Base-by-base conservation (phyloP, 2,797 vertebrate species). In the Naso thynnoides region DNA sequence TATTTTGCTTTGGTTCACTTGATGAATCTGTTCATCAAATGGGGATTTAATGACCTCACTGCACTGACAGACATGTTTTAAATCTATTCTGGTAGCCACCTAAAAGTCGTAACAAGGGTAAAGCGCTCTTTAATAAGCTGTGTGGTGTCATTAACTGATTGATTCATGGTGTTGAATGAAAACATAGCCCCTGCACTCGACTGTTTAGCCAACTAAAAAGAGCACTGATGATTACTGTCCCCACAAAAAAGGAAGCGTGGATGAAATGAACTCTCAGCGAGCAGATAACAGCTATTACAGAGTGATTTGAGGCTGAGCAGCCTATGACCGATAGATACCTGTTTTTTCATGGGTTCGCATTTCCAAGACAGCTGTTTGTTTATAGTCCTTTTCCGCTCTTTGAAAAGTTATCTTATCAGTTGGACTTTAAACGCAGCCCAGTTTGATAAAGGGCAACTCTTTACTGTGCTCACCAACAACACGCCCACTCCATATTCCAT, bases 351-450 rank as follows among this genome's bases (percentile, higher is more conserved):
- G 24, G 41, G 14, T 57, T 27, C 3, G 16, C 44, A 31, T 75
- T 84, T 80, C 44, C 6, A 57, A 65, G 49, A 33, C 61, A 81
- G 56, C 33, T 87, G 86, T 86, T 87, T 88, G 84, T 90, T 88
- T 91, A 77, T 75, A 31, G 66, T 45, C 56, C 60, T 62, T 79
- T 87, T 78, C 74, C 58, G 15, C 73, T 83, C 66, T 71, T 47
- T 74, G 74, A 48, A 85, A 53, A 50, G 41, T 72, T 78, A 88
- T 87, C 88, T 93, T 90, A 92, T 93, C 91, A 84, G 85, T 68
- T 87, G 90, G 85, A 93, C 92, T 90, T 91, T 91, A 69, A 86
- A 81, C 65, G 21, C 54, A 56, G 69, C 78, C 64, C 73, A 73
- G 67, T 83, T 71, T 83, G 90, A 91, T 87, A 85, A 85, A 85